Conservation (phyloP, 64 coral and sea anemone genomes). For the Exaiptasia diaphana region DNA sequence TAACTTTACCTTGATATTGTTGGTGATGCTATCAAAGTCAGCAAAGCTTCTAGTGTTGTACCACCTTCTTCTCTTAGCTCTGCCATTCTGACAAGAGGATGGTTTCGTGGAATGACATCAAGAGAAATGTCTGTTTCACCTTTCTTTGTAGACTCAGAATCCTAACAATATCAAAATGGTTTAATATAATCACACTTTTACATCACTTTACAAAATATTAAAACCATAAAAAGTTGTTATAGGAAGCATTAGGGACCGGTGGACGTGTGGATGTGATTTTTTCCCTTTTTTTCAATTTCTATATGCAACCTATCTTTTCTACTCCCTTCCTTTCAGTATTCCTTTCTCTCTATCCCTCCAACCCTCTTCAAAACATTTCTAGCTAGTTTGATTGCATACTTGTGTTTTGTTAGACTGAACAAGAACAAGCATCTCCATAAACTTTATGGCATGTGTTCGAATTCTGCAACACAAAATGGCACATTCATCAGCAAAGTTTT, state of each 20-base stretch:
- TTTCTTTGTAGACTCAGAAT: constrained; percentile 85
- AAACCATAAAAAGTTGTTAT: background rate
- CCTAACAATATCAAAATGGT: constrained; percentile 3
- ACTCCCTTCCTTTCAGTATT: too few relatives aligned
- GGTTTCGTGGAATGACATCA: constrained; percentile 80
- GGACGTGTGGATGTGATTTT: too few relatives aligned
- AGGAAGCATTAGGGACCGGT: too few relatives aligned
- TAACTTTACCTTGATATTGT: constrained; percentile 86
- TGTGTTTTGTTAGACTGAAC: constrained; percentile 93
- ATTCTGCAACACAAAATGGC: constrained; percentile 53
- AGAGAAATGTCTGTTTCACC: constrained; percentile 86
- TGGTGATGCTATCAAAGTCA: constrained; percentile 91
- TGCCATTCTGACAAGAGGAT: constrained; percentile 88
- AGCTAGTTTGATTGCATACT: too few relatives aligned
- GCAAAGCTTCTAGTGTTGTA: constrained; percentile 81
- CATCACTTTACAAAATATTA: background rate
- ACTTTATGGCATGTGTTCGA: constrained; percentile 98
- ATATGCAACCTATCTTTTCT: too few relatives aligned
- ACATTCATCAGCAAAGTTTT: too few relatives aligned
- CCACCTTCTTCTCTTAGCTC: constrained; percentile 90
- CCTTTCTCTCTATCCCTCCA: too few relatives aligned
- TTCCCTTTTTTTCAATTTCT: too few relatives aligned
- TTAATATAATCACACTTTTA: background rate
- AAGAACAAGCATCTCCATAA: constrained; percentile 97
- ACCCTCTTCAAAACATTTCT: too few relatives aligned